Percentiles rank a stretch among this genome's conserved stretches.
Evolutionary conservation across 2,797 vertebrate genomes (phyloP).

Genomic region (Squalus acanthias): DNA sequence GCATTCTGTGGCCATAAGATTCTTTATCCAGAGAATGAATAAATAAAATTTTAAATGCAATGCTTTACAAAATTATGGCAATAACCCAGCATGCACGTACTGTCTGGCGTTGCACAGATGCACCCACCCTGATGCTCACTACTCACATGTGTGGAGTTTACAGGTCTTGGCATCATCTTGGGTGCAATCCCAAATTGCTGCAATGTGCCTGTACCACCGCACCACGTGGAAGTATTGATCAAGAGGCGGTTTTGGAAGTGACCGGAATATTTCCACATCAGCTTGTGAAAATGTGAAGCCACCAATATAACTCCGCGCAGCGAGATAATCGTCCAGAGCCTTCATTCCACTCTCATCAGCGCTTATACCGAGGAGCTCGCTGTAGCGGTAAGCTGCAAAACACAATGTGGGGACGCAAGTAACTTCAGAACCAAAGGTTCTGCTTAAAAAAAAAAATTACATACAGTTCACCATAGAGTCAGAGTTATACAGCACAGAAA

Average conservation of each 20-base stretch:
- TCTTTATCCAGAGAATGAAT: not conserved
- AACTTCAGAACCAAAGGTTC: not conserved
- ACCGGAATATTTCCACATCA: conserved; percentile 76
- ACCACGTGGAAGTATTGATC: conserved; percentile 74
- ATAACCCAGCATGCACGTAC: conserved; percentile 41
- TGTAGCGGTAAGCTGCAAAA: conserved; percentile 82
- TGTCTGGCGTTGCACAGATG: not conserved
- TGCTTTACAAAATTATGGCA: conserved; percentile 40
- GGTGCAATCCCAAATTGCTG: conserved; percentile 69
- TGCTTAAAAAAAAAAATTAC: not conserved
- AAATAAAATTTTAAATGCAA: not conserved
- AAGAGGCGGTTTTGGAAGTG: conserved; percentile 69
- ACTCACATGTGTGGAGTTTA: conserved; percentile 65
- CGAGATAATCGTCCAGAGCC: conserved; percentile 83
- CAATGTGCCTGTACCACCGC: conserved; percentile 93
- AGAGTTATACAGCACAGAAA: too few relatives aligned
- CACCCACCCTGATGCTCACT: conserved; percentile 60
- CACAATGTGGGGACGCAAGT: not conserved
- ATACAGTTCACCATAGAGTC: not conserved
- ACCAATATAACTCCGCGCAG: conserved; percentile 87
- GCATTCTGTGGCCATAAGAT: not conserved
- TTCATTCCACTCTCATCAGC: conserved; percentile 70
- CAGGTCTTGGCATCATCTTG: conserved; percentile 50
- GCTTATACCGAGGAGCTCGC: conserved; percentile 76
- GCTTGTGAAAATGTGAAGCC: conserved; percentile 80